Percentiles rank a stretch among this genome's conserved stretches.
Conservation (phyloP, 1,140 invertebrate species). For the Macrosteles quadrilineatus region DNA sequence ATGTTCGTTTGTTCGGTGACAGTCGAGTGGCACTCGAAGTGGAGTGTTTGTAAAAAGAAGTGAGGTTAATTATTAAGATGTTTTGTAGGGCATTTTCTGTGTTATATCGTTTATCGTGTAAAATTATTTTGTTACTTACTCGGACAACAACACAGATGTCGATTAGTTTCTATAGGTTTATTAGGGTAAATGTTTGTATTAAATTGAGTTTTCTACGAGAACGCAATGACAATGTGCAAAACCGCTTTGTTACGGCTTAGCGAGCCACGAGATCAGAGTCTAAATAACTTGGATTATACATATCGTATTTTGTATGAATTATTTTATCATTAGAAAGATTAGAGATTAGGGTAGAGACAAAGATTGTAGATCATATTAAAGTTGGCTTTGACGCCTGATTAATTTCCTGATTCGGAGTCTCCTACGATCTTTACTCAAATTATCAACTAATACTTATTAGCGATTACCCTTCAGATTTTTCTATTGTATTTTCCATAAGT, state of each 20-base stretch:
- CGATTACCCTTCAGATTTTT: too few species aligned
- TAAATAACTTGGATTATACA: slow-evolving; percentile 29
- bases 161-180: slow-evolving; percentile 23
- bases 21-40: slow-evolving; percentile 5
- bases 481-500: too few species aligned
- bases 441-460: slow-evolving; percentile 14
- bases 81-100: slow-evolving; percentile 18
- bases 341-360: slow-evolving; percentile 25
- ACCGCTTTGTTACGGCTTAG: neutral
- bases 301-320: slow-evolving; percentile 31
- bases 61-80: slow-evolving; percentile 4
- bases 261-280: slow-evolving; percentile 7
- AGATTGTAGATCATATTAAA: slow-evolving; percentile 20
- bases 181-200: slow-evolving; percentile 20
- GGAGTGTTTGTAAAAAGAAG: slow-evolving; percentile 25
- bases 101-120: slow-evolving; percentile 15
- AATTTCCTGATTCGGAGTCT: neutral
- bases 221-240: neutral
- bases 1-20: too few species aligned
- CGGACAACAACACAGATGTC: slow-evolving; percentile 23
- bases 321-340: slow-evolving; percentile 30
- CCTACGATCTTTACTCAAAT: neutral
- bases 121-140: slow-evolving; percentile 26
- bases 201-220: neutral
- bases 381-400: neutral